Evolutionary conservation across 2,888 invertebrate species (phyloP).

Genomic region (Leptinotarsa juncta): DNA sequence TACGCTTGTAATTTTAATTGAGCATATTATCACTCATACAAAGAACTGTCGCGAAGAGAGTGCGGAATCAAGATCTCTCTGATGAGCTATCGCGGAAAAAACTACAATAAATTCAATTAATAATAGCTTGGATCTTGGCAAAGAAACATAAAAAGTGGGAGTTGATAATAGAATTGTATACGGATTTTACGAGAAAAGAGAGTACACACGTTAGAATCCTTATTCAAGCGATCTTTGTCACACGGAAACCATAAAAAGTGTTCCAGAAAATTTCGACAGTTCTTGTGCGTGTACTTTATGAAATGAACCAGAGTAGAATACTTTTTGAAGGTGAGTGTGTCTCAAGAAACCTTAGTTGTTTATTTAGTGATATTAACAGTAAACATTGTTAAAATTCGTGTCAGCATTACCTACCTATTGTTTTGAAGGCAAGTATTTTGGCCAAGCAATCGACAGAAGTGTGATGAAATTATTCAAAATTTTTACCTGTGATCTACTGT

Average conservation of each 20-base stretch:
- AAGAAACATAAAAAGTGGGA: constrained; percentile 11
- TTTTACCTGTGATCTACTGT: background rate
- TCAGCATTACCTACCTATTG: background rate
- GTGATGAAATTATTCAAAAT: background rate
- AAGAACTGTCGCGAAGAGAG: constrained; percentile 2
- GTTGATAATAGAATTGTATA: background rate
- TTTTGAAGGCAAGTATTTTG: background rate
- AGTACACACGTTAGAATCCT: background rate
- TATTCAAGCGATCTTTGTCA: too few species aligned
- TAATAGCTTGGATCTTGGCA: constrained; percentile 1
- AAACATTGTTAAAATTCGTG: constrained; percentile 10
- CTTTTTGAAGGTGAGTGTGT: constrained; percentile 8
- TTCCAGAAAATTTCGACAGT: background rate
- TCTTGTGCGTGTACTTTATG: background rate
- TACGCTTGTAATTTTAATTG: constrained; percentile 8
- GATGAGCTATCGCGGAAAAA: background rate
- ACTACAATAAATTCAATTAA: constrained; percentile 4
- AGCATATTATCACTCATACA: background rate
- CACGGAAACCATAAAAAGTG: too few species aligned
- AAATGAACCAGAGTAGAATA: background rate
- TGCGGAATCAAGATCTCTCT: background rate
- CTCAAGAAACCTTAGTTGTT: background rate
- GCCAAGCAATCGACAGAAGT: constrained; percentile 2
- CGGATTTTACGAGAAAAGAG: background rate
- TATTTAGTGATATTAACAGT: constrained; percentile 1